Evolutionary conservation across 1,140 invertebrate species (phyloP).

Genomic region (Zaprionus gabonicus): DNA sequence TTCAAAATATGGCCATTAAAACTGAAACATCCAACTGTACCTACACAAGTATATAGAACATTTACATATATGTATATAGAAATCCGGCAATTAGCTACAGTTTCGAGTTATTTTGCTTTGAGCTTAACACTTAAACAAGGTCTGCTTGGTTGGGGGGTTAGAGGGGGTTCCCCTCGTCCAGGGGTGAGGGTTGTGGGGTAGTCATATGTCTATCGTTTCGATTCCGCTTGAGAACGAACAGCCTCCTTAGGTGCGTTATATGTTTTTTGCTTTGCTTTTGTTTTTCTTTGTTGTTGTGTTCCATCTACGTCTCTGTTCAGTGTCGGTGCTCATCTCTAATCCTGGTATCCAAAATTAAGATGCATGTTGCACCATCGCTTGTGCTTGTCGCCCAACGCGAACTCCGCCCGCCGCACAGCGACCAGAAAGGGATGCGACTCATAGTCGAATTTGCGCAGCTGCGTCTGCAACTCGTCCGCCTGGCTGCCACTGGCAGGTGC

Average conservation of each 20-base stretch:
- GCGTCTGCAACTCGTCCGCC: constrained; percentile 45
- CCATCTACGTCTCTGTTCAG: not conserved
- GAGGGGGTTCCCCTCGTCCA: not conserved
- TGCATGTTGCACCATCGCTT: constrained; percentile 75
- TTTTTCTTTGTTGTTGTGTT: constrained; percentile 1
- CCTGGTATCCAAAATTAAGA: constrained; percentile 67
- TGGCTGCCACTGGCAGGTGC: constrained; percentile 38
- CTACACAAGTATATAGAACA: not conserved
- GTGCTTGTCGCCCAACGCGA: constrained; percentile 64
- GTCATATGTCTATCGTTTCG: constrained; percentile 27
- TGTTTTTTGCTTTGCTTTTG: constrained; percentile 8
- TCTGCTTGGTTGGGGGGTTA: not conserved
- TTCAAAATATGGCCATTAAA: not conserved
- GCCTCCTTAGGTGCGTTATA: constrained; percentile 43
- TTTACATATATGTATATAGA: not conserved
- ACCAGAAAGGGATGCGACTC: constrained; percentile 63
- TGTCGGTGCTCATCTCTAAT: not conserved
- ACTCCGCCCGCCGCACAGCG: constrained; percentile 68
- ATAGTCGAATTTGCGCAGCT: constrained; percentile 66
- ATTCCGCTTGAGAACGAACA: constrained; percentile 43
- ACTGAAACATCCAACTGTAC: not conserved
- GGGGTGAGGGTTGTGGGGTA: not conserved
- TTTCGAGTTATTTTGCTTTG: not conserved
- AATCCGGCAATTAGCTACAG: not conserved
- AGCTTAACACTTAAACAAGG: not conserved